phyloP scores from a whole-genome alignment of 2,797 vertebrate species.

The Hylomyscus alleni region DNA sequence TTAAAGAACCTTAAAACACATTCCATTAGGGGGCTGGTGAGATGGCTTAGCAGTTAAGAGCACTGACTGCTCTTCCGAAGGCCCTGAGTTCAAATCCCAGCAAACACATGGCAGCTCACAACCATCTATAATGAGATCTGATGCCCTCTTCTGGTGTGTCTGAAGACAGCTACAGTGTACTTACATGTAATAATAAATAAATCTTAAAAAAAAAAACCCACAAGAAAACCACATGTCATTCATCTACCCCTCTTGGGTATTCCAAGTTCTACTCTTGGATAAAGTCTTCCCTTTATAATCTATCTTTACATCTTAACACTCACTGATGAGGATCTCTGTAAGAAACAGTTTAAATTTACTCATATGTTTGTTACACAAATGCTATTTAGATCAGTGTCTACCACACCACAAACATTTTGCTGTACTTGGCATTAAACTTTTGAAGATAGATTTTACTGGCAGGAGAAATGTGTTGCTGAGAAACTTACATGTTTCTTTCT shows the following conservation, averaged over 20 bases:
- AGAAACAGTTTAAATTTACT: background rate
- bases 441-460: background rate
- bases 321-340: background rate
- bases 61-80: too few relatives aligned
- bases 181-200: too few relatives aligned
- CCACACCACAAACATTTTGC: background rate
- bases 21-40: too few relatives aligned
- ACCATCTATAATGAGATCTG: too few relatives aligned
- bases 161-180: too few relatives aligned
- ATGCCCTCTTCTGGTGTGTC: too few relatives aligned
- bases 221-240: background rate
- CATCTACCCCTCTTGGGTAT: background rate
- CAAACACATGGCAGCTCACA: too few relatives aligned
- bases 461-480: conserved; percentile 11
- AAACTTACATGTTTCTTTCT: conserved; percentile 1
- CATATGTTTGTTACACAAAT: background rate
- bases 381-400: background rate
- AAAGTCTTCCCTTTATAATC: background rate
- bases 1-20: background rate
- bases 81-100: too few relatives aligned
- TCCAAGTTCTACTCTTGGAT: background rate
- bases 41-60: too few relatives aligned
- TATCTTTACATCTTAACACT: background rate
- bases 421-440: background rate
- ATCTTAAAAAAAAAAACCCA: too few relatives aligned